These are phyloP conservation scores for Drosophila jambulina DNA, from an alignment of 1,140 invertebrate genomes.

Conservation along the genomic window DNA sequence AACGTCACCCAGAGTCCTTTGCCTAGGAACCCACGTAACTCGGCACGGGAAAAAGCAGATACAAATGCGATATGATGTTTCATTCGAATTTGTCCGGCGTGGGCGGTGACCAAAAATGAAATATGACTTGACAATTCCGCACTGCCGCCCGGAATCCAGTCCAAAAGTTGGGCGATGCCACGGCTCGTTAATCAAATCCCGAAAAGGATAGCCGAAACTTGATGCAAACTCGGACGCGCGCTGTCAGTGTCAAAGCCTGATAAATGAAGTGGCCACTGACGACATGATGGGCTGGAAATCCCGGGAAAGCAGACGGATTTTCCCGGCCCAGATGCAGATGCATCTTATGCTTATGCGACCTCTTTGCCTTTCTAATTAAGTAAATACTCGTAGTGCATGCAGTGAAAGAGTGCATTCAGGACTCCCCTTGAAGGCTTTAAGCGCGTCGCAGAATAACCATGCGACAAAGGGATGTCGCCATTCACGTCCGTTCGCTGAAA, in stretches of 20 bases:
- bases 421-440: slow-evolving; percentile 10
- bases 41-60: slow-evolving; percentile 16
- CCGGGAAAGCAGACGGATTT: slow-evolving; percentile 17
- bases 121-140: slow-evolving; percentile 74
- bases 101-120: slow-evolving; percentile 69
- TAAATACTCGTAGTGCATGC: slow-evolving; percentile 8
- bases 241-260: slow-evolving; percentile 59
- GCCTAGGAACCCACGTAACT: slow-evolving; percentile 18
- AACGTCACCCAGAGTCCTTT: not conserved
- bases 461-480: slow-evolving; percentile 32
- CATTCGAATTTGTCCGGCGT: slow-evolving; percentile 68
- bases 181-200: slow-evolving; percentile 55
- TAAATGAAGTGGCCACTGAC: slow-evolving; percentile 44
- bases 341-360: slow-evolving; percentile 10
- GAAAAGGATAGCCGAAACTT: slow-evolving; percentile 42
- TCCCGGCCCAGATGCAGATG: slow-evolving; percentile 2
- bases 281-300: slow-evolving; percentile 8
- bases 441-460: slow-evolving; percentile 13
- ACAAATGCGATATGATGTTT: slow-evolving; percentile 73
- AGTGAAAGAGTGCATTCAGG: slow-evolving; percentile 24
- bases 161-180: slow-evolving; percentile 37
- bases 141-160: slow-evolving; percentile 29
- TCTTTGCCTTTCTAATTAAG: slow-evolving; percentile 28
- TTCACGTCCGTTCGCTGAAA: slow-evolving; percentile 20
- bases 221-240: slow-evolving; percentile 38